Conservation (phyloP, 2,888 invertebrate genomes). For the Abrostola triplasia region DNA sequence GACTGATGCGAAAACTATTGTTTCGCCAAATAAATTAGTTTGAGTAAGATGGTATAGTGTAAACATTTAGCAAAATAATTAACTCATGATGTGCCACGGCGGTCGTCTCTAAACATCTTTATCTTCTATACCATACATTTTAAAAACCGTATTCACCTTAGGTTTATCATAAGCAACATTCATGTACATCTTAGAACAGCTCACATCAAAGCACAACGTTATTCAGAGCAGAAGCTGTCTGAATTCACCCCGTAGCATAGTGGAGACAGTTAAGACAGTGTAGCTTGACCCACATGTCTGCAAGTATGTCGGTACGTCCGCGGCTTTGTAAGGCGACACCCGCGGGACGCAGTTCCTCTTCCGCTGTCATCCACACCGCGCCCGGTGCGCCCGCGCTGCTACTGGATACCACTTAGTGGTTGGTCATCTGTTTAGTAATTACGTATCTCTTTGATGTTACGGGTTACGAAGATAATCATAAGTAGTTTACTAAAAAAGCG, state of each 20-base stretch:
- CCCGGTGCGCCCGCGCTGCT: conserved; percentile 11
- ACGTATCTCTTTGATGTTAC: conserved; percentile 20
- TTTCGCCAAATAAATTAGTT: too few species aligned
- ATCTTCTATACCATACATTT: too few species aligned
- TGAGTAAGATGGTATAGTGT: too few species aligned
- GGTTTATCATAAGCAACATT: too few species aligned
- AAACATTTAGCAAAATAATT: too few species aligned
- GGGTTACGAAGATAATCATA: background rate
- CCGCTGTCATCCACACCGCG: conserved; percentile 35
- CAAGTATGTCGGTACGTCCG: conserved; percentile 30
- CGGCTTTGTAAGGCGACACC: conserved; percentile 53
- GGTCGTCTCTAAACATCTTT: too few species aligned
- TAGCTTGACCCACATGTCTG: background rate
- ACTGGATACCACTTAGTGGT: conserved; percentile 41
- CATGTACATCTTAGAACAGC: too few species aligned
- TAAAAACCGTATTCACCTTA: too few species aligned
- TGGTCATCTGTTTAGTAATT: conserved; percentile 19
- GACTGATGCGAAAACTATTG: conserved; percentile 11
- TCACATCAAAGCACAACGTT: too few species aligned
- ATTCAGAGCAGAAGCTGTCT: background rate
- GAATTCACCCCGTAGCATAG: background rate
- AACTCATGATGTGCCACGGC: too few species aligned
- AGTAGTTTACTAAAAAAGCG: background rate
- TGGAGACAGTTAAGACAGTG: background rate
- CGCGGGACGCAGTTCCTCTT: conserved; percentile 42